These are phyloP conservation scores for Limosa lapponica DNA, from an alignment of 2,797 vertebrate genomes.

Conservation along the genomic window DNA sequence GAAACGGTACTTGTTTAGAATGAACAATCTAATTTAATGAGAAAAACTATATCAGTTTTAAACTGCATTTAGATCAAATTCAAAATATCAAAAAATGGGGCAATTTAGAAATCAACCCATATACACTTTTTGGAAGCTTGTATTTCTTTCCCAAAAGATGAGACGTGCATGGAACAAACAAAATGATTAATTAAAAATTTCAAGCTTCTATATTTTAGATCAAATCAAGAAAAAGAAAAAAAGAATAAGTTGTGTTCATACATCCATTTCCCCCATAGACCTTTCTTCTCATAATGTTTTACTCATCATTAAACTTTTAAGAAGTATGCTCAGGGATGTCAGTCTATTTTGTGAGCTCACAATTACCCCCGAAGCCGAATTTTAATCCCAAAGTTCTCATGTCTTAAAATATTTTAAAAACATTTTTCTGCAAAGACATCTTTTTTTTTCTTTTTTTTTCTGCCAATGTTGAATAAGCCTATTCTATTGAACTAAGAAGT, in stretches of 20 bases:
- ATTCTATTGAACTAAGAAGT: not conserved
- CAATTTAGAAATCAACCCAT: not conserved
- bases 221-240: not conserved
- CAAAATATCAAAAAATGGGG: not conserved
- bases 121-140: not conserved
- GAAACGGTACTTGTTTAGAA: not conserved
- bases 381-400: not conserved
- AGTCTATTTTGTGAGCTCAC: not conserved
- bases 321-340: not conserved
- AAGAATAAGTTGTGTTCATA: not conserved
- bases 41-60: not conserved
- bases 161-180: accelerated
- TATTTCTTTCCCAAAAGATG: not conserved
- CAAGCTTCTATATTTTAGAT: not conserved
- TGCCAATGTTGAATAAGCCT: not conserved
- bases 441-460: too few relatives aligned
- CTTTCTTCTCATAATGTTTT: not conserved
- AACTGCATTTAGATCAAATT: not conserved
- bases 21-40: not conserved
- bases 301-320: not conserved
- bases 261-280: not conserved
- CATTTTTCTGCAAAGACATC: not conserved
- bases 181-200: not conserved
- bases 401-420: not conserved
- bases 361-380: not conserved